A percentile compares a stretch with the other conserved stretches of the same genome.
Conservation (phyloP, 2,888 invertebrate species). For the Heliconius sara region DNA sequence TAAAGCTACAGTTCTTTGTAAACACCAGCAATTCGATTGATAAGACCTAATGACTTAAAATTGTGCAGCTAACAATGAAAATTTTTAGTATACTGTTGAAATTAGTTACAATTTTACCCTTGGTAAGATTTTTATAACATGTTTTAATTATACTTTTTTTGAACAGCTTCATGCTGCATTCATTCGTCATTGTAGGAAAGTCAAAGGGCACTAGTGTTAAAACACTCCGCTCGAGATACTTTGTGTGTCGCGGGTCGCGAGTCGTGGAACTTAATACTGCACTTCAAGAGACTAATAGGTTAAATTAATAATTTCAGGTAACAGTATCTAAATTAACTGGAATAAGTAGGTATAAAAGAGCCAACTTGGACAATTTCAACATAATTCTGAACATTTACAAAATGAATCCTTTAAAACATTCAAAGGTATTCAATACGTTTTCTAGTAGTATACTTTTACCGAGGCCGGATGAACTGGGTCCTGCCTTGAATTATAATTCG, state of each 20-base stretch:
- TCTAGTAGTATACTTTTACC: constrained; percentile 60
- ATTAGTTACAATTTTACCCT: not conserved
- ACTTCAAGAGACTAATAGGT: not conserved
- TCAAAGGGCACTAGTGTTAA: not conserved
- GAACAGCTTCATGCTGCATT: too few relatives aligned
- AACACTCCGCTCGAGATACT: not conserved
- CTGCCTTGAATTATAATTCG: constrained; percentile 59
- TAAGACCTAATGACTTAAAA: constrained; percentile 9
- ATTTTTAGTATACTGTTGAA: constrained; percentile 9
- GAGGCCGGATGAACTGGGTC: constrained; percentile 49
- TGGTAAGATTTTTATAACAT: not conserved
- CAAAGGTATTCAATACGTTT: constrained; percentile 64
- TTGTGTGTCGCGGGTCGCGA: too few relatives aligned
- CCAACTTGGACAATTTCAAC: constrained; percentile 61
- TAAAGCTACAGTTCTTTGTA: not conserved
- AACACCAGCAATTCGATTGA: not conserved
- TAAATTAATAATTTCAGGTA: constrained; percentile 25
- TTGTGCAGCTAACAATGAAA: constrained; percentile 12
- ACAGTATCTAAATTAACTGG: not conserved
- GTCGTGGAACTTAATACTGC: not conserved
- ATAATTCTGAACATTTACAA: constrained; percentile 67
- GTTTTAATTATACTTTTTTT: not conserved
- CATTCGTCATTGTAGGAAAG: too few relatives aligned
- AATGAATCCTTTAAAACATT: constrained; percentile 67
- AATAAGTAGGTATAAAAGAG: constrained; percentile 47